These are phyloP conservation scores for Hormaphis cornu DNA, from an alignment of 1,140 invertebrate species.

Conservation along the genomic window DNA sequence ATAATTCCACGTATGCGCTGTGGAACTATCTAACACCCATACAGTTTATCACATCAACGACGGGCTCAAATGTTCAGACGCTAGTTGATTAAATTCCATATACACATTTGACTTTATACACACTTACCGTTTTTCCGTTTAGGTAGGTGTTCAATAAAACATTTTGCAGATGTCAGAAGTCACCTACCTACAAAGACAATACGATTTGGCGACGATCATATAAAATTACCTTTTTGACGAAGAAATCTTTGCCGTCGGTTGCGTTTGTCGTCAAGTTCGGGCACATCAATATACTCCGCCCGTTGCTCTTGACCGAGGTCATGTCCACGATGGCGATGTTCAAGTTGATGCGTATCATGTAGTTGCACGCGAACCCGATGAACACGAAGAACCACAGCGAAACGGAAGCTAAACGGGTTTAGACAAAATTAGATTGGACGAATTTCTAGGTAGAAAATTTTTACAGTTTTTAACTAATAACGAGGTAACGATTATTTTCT, in stretches of 20 bases:
- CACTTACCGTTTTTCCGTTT: too few relatives aligned
- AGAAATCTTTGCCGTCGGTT: not conserved
- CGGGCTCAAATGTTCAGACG: too few relatives aligned
- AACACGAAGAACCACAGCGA: constrained; percentile 60
- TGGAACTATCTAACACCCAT: too few relatives aligned
- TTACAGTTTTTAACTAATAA: too few relatives aligned
- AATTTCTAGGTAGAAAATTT: too few relatives aligned
- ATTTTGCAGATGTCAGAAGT: too few relatives aligned
- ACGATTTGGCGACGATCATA: not conserved
- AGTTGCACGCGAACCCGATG: constrained; percentile 64
- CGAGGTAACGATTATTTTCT: too few relatives aligned
- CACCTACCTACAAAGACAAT: not conserved
- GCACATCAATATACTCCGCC: not conserved
- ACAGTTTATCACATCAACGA: too few relatives aligned
- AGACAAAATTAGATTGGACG: not conserved
- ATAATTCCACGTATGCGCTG: too few relatives aligned
- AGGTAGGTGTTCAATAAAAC: too few relatives aligned
- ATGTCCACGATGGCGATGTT: constrained; percentile 82
- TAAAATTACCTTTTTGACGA: not conserved
- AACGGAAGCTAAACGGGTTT: constrained; percentile 42
- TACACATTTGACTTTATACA: too few relatives aligned
- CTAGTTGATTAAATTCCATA: too few relatives aligned
- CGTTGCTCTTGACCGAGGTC: constrained; percentile 45
- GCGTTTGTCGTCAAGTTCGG: not conserved
- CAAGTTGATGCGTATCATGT: constrained; percentile 70